These are phyloP conservation scores for Trachelus stipa DNA, from an alignment of 2,888 invertebrate genomes.

Conservation along the genomic window DNA sequence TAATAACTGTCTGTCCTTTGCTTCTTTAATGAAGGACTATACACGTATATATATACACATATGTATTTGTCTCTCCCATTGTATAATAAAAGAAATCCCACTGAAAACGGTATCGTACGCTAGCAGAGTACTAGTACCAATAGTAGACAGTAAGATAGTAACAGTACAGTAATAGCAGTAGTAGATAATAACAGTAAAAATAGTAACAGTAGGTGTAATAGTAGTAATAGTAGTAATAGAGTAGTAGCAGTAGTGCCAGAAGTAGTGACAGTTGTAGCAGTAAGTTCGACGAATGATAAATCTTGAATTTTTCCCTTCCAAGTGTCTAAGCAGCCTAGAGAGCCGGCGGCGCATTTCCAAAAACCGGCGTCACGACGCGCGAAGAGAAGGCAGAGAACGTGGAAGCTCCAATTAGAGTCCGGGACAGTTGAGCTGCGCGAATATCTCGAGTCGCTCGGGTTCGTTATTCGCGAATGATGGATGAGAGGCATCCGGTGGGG, in stretches of 20 bases:
- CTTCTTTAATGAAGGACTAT: no score
- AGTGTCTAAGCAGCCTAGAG: slow-evolving; percentile 42
- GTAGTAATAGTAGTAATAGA: slow-evolving; percentile 39
- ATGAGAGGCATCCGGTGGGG: no score
- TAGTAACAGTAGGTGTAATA: not conserved
- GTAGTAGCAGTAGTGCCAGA: slow-evolving; percentile 39
- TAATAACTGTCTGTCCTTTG: no score
- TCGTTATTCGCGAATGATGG: not conserved
- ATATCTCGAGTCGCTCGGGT: no score
- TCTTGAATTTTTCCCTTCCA: slow-evolving; percentile 11
- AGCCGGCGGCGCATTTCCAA: slow-evolving; percentile 55
- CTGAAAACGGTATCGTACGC: no score
- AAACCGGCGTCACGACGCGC: slow-evolving; percentile 9
- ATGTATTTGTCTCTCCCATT: no score
- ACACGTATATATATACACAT: no score
- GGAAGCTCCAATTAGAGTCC: no score
- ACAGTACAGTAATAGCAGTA: not conserved
- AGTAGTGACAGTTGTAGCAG: slow-evolving; percentile 48
- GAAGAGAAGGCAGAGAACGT: no score
- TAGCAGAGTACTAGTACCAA: not conserved
- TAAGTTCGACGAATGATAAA: slow-evolving; percentile 51
- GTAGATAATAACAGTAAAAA: not conserved
- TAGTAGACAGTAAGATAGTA: not conserved
- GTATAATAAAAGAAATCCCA: no score
- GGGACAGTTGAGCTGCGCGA: no score